phyloP scores from a whole-genome alignment of 2,113 vertebrate genomes.

The Myrmecobius fasciatus region DNA sequence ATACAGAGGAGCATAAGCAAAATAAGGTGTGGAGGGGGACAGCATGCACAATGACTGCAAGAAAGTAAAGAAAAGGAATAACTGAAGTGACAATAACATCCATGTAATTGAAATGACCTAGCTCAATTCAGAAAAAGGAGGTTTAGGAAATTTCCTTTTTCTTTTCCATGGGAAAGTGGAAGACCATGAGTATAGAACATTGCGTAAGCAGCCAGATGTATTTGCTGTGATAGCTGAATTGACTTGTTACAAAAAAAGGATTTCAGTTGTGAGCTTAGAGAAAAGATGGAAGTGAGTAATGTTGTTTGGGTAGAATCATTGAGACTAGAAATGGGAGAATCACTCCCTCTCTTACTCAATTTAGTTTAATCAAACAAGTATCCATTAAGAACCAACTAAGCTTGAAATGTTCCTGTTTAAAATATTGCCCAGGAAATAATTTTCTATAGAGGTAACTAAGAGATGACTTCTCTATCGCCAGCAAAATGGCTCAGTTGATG shows the following conservation, averaged over 20 bases:
- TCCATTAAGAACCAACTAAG: background rate
- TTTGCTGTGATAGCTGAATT: background rate
- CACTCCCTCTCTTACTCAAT: background rate
- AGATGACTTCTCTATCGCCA: background rate
- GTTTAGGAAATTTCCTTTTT: background rate
- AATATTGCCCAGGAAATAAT: background rate
- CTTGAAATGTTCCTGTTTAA: background rate
- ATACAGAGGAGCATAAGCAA: background rate
- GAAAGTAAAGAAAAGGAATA: background rate
- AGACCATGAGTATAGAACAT: background rate
- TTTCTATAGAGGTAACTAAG: background rate
- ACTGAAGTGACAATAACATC: background rate
- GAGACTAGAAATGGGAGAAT: background rate
- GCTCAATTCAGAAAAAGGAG: background rate
- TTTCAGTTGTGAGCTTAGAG: background rate
- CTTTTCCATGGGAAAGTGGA: background rate
- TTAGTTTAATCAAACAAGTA: background rate
- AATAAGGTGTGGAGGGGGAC: background rate
- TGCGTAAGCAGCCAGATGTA: background rate
- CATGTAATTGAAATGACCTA: background rate
- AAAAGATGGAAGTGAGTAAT: background rate
- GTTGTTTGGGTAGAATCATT: background rate
- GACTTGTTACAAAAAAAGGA: background rate
- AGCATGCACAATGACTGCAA: background rate
- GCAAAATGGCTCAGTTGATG: background rate